Evolutionary conservation across 2,113 vertebrate species (phyloP).

Genomic region (Terrapene triunguis): DNA sequence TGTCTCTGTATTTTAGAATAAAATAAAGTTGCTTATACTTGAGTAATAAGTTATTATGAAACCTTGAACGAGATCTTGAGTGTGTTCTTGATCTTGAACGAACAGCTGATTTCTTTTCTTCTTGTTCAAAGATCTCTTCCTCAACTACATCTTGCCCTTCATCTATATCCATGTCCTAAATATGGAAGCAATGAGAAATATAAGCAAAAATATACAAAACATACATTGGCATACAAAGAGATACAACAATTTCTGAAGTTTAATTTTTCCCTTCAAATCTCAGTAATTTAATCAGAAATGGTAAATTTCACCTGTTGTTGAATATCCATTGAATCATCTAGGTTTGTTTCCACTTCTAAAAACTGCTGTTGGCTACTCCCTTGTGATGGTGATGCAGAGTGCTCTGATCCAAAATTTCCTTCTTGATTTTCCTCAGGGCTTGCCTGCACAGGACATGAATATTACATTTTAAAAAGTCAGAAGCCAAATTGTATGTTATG

Average conservation of each 20-base stretch:
- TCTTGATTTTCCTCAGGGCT: conserved; percentile 90
- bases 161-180: conserved; percentile 94
- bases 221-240: not conserved
- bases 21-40: not conserved
- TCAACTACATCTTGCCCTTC: conserved; percentile 93
- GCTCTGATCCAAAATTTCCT: conserved; percentile 92
- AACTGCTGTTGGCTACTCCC: conserved; percentile 91
- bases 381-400: conserved; percentile 87
- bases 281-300: not conserved
- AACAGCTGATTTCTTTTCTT: conserved; percentile 90
- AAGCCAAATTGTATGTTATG: not conserved
- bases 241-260: not conserved
- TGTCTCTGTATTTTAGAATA: not conserved
- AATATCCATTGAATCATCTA: conserved; percentile 96
- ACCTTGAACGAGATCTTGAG: conserved; percentile 97
- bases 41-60: conserved; percentile 30
- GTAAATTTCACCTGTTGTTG: conserved; percentile 91
- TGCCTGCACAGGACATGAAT: conserved; percentile 64
- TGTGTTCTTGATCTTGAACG: conserved; percentile 91
- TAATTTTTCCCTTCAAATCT: not conserved
- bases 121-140: conserved; percentile 92
- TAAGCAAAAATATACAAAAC: not conserved
- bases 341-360: conserved; percentile 88
- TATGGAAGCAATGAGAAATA: conserved; percentile 12
- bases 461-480: not conserved